phyloP scores from a whole-genome alignment of 2,113 vertebrate genomes.

The Speoplatyrhinus poulsoni region DNA sequence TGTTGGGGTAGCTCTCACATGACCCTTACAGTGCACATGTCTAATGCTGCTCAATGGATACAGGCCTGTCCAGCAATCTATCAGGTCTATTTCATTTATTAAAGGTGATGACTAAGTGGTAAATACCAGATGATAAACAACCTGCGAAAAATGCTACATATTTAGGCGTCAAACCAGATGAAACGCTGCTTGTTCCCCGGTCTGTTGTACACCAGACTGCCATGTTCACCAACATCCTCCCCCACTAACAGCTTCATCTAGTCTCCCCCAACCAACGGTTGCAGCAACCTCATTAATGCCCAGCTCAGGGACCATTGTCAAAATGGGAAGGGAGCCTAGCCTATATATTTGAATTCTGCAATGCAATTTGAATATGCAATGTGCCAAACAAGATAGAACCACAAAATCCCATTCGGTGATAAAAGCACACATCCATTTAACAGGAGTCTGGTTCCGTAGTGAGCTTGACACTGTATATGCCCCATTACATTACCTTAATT shows the following conservation, averaged over 20 bases:
- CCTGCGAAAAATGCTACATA: no score
- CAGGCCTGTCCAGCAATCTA: constrained; percentile 4
- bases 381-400: constrained; percentile 70
- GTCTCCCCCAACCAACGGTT: constrained; percentile 66
- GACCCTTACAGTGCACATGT: constrained; percentile 51
- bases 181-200: constrained; percentile 36
- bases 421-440: constrained; percentile 65
- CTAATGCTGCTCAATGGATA: constrained; percentile 46
- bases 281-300: constrained; percentile 77
- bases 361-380: constrained; percentile 80
- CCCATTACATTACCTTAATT: constrained; percentile 21
- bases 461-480: constrained; percentile 50
- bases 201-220: constrained; percentile 52
- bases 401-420: constrained; percentile 69
- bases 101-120: no score
- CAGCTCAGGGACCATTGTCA: constrained; percentile 63
- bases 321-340: constrained; percentile 58
- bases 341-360: constrained; percentile 55
- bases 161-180: constrained; percentile 29
- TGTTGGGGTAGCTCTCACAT: constrained; percentile 45
- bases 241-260: constrained; percentile 75
- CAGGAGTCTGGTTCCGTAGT: constrained; percentile 5
- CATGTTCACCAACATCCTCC: constrained; percentile 68
- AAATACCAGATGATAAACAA: not conserved
- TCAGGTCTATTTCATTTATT: no score